Conservation (phyloP, 2,888 invertebrate genomes). For the Salticus scenicus region DNA sequence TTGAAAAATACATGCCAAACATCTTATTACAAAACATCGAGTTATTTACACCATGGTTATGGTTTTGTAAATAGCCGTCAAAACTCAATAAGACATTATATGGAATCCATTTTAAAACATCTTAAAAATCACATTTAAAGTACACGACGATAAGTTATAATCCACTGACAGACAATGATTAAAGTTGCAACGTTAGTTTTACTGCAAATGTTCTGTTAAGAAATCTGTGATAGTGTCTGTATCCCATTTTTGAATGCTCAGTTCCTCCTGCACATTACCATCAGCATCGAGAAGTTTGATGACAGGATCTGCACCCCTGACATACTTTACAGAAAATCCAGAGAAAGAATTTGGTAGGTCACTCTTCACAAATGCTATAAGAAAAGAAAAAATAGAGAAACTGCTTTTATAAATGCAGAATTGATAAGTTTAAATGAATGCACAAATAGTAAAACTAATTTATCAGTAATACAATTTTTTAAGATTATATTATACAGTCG, state of each 20-base stretch:
- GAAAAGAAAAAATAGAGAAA: neutral
- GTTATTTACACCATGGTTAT: neutral
- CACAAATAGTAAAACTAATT: neutral
- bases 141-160: neutral
- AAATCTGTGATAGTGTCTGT: conserved; percentile 98
- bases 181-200: conserved; percentile 3
- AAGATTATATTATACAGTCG: too few relatives aligned
- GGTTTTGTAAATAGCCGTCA: neutral
- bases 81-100: neutral
- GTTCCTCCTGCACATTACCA: conserved; percentile 85
- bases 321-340: conserved; percentile 92
- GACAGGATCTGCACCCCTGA: conserved; percentile 94
- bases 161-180: neutral
- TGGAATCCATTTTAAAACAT: neutral
- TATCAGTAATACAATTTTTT: too few relatives aligned
- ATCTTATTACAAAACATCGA: neutral
- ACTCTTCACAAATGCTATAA: conserved; percentile 93
- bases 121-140: neutral
- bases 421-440: neutral
- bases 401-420: neutral
- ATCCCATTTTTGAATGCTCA: conserved; percentile 99
- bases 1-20: neutral
- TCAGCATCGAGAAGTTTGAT: conserved; percentile 91
- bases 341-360: conserved; percentile 91
- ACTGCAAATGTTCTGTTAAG: conserved; percentile 87